phyloP scores from a whole-genome alignment of 2,888 invertebrate genomes.

The Cantharis rufa region DNA sequence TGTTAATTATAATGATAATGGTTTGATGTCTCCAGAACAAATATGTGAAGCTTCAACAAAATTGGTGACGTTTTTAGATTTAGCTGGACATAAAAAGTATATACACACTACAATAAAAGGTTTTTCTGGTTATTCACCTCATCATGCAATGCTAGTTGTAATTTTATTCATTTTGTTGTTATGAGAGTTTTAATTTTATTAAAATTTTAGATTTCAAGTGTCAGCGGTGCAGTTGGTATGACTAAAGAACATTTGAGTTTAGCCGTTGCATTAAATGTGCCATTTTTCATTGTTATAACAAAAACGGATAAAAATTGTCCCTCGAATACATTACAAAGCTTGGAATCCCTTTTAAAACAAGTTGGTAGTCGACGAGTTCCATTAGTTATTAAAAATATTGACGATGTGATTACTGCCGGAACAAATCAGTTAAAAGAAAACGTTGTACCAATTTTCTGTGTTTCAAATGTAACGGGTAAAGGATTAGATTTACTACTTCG shows the following conservation, averaged over 20 bases:
- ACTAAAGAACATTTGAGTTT: constrained; percentile 92
- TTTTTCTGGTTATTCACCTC: constrained; percentile 89
- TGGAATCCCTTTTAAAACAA: constrained; percentile 67
- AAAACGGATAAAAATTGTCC: constrained; percentile 86
- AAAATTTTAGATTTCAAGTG: constrained; percentile 69
- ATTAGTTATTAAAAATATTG: constrained; percentile 66
- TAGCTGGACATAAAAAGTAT: constrained; percentile 96
- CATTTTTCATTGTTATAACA: constrained; percentile 91
- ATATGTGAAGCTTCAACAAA: constrained; percentile 93
- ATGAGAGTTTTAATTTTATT: not conserved
- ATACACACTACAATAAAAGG: constrained; percentile 94
- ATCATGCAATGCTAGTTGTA: constrained; percentile 86
- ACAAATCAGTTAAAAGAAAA: constrained; percentile 67
- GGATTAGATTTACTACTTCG: constrained; percentile 82
- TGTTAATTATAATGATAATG: constrained; percentile 86
- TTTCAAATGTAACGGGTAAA: constrained; percentile 88
- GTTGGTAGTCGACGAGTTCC: constrained; percentile 70
- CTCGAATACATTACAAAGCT: constrained; percentile 58
- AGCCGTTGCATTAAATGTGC: constrained; percentile 78
- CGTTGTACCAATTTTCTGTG: constrained; percentile 79
- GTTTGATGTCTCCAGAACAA: constrained; percentile 89
- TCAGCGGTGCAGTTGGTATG: constrained; percentile 78
- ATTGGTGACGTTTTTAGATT: constrained; percentile 91
- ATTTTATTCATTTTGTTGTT: not conserved
- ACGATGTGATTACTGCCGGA: constrained; percentile 77